phyloP scores from a whole-genome alignment of 1,140 invertebrate species.

The Acyrthosiphon pisum region DNA sequence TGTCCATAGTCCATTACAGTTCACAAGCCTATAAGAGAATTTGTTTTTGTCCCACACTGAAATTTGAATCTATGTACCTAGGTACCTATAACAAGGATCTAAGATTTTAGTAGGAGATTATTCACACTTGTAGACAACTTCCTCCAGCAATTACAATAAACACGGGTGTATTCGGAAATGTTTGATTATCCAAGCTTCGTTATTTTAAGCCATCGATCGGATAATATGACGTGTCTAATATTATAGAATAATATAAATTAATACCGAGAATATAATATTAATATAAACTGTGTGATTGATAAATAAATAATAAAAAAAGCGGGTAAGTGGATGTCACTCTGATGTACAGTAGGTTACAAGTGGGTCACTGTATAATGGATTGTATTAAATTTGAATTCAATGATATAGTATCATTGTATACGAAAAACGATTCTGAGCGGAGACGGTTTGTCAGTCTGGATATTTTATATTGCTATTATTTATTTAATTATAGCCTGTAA shows the following conservation, averaged over 20 bases:
- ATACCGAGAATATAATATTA: background rate
- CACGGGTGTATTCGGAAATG: background rate
- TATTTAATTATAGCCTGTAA: too few relatives aligned
- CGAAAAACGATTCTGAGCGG: too few relatives aligned
- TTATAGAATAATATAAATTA: background rate
- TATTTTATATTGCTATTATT: too few relatives aligned
- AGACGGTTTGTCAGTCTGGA: too few relatives aligned
- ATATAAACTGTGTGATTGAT: too few relatives aligned
- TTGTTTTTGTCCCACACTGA: background rate
- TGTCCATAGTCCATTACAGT: background rate
- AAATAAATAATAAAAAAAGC: too few relatives aligned
- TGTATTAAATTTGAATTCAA: too few relatives aligned
- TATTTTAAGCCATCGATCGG: background rate
- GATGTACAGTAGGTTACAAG: too few relatives aligned
- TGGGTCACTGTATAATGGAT: too few relatives aligned
- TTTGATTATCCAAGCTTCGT: background rate
- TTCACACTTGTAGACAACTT: background rate
- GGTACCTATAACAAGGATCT: background rate
- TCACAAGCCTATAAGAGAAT: background rate
- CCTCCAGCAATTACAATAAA: background rate
- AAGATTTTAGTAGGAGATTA: background rate
- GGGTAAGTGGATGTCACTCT: too few relatives aligned
- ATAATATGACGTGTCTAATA: background rate
- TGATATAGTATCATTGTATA: too few relatives aligned
- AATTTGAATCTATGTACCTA: background rate